Base-by-base conservation (phyloP, 2,797 vertebrate species). In the Lophura swinhoii region DNA sequence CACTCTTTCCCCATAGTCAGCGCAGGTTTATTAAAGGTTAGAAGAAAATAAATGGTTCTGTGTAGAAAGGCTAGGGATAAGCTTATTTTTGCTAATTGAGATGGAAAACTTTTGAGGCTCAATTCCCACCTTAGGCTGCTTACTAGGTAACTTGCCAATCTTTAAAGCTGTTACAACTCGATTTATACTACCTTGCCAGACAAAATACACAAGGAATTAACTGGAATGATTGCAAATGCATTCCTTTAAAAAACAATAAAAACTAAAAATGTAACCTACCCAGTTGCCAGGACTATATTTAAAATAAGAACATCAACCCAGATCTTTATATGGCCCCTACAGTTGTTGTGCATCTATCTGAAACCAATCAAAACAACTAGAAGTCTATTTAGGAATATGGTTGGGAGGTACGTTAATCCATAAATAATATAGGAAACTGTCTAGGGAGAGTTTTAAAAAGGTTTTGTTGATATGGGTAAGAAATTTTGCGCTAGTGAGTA, bases 171-270 rank as follows among this genome's bases (percentile, higher is more conserved):
- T 96, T 93, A 90, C 72, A 97, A 79, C 94, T 95, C 94, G 91
- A 93, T 95, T 96, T 92, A 91, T 93, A 84, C 67, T 90, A 84
- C 70, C 84, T 93, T 95, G 97, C 96, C 97, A 98, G 96, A 95
- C 58, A 97, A 97, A 97, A 97, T 76, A 96, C 72, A 97, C 84
- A 96, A 93, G 75, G 88, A 95, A 97, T 97, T 96, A 97, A 94
- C 94, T 97, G 92, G 94, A 97, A 95, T 93, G 75, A 94, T 94
- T 93, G 96, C 91, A 97, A 97, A 97, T 88, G 48, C 69, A 23
- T 93, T 97, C 53, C 87, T 94, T 59, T 94, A 70, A 67, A 46
- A 67, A 66, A 46, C 14, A 46, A 44, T 48, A 68, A 67, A 15
- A 48, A 28, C 83, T 66, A 75, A 91, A 91, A 95, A 69, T 39